Evolutionary conservation across 2,888 invertebrate species (phyloP).

Genomic region (Caenorhabditis angaria): DNA sequence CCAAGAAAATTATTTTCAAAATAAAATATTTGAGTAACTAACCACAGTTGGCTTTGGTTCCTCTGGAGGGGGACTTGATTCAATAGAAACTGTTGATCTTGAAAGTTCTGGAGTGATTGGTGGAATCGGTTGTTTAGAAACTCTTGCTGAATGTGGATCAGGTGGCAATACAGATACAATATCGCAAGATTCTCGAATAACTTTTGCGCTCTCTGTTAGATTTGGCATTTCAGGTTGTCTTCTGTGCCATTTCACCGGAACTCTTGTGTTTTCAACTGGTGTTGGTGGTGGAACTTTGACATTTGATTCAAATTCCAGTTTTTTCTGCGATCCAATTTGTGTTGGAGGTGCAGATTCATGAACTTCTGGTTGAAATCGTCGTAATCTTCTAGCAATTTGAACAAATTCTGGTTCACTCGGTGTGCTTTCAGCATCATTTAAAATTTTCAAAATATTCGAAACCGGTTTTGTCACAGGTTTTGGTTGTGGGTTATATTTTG

Average conservation of each 20-base stretch:
- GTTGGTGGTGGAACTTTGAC: neutral
- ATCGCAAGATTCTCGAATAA: slow-evolving; percentile 38
- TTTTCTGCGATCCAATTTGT: neutral
- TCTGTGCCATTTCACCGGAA: slow-evolving; percentile 36
- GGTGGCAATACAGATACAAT: slow-evolving; percentile 23
- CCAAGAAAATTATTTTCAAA: neutral
- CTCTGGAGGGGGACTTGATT: slow-evolving; percentile 45
- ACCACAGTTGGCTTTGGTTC: slow-evolving; percentile 37
- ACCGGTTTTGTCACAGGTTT: neutral
- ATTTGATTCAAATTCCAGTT: too few relatives aligned
- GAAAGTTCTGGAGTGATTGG: slow-evolving; percentile 16
- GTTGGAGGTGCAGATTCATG: slow-evolving; percentile 11
- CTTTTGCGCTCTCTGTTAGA: slow-evolving; percentile 24
- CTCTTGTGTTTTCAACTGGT: slow-evolving; percentile 13
- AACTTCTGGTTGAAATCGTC: slow-evolving; percentile 35
- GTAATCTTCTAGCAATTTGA: slow-evolving; percentile 38
- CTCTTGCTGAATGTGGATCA: slow-evolving; percentile 42
- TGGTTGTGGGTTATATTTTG: slow-evolving; percentile 19
- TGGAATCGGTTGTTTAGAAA: slow-evolving; percentile 37
- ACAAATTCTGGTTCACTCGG: slow-evolving; percentile 38
- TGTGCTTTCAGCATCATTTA: slow-evolving; percentile 30
- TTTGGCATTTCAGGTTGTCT: slow-evolving; percentile 34
- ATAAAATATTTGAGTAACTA: neutral
- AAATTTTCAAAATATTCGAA: slow-evolving; percentile 14
- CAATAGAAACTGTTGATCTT: slow-evolving; percentile 13